Evolutionary conservation across 2,113 vertebrate genomes (phyloP).

Genomic region (Oplegnathus fasciatus): DNA sequence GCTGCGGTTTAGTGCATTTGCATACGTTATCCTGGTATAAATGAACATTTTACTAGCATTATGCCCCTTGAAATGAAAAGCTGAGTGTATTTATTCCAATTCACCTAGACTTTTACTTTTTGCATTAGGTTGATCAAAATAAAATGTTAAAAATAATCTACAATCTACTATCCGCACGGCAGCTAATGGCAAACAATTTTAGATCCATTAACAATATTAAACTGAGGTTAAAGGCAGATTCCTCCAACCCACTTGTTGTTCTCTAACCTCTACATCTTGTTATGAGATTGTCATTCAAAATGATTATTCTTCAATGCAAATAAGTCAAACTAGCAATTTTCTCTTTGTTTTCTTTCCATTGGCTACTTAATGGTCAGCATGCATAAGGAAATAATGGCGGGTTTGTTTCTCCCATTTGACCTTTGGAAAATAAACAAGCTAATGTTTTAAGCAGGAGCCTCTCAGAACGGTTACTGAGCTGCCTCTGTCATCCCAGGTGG

Average conservation of each 20-base stretch:
- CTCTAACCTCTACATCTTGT: conserved; percentile 41
- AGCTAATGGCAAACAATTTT: conserved; percentile 39
- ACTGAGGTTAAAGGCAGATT: conserved; percentile 20
- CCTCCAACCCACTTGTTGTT: conserved; percentile 19
- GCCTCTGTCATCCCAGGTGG: conserved; percentile 53
- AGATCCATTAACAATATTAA: conserved; percentile 36
- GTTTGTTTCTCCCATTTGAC: conserved; percentile 60
- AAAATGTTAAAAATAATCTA: not conserved
- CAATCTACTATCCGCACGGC: not conserved
- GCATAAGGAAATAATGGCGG: conserved; percentile 48
- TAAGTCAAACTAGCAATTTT: conserved; percentile 26
- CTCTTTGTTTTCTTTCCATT: conserved; percentile 51
- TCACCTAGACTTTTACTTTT: not conserved
- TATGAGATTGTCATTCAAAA: conserved; percentile 44
- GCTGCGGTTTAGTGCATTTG: not conserved
- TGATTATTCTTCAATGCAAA: conserved; percentile 9
- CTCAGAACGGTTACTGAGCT: conserved; percentile 44
- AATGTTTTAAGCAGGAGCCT: conserved; percentile 57
- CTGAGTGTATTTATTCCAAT: not conserved
- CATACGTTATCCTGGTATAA: not conserved
- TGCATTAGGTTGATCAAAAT: not conserved
- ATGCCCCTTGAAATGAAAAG: not conserved
- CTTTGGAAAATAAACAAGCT: conserved; percentile 74
- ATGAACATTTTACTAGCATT: not conserved
- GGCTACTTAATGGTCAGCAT: conserved; percentile 45